Conservation (phyloP, 2,888 invertebrate species). For the Leucozona laternaria region DNA sequence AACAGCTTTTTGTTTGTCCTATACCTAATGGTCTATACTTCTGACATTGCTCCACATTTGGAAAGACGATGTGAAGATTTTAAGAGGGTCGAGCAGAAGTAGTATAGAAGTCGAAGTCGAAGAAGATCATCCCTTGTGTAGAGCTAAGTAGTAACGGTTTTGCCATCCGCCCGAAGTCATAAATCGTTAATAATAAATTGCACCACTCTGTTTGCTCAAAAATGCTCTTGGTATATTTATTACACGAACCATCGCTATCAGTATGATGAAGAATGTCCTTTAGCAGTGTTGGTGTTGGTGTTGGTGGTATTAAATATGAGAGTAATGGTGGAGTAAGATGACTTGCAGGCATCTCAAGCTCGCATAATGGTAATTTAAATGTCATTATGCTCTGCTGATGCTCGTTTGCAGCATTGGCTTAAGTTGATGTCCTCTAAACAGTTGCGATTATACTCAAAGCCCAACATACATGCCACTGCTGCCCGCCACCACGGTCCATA, state of each 20-base stretch:
- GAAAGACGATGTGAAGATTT: constrained; percentile 4
- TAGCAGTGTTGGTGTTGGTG: constrained; percentile 20
- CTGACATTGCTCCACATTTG: constrained; percentile 14
- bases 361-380: constrained; percentile 61
- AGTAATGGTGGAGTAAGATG: constrained; percentile 25
- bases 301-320: constrained; percentile 27
- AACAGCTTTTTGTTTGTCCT: constrained; percentile 14
- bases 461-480: neutral
- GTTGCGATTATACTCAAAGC: constrained; percentile 54
- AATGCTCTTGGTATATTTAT: constrained; percentile 36
- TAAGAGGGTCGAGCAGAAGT: neutral
- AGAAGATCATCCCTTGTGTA: constrained; percentile 18
- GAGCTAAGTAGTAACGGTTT: constrained; percentile 10
- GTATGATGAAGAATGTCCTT: constrained; percentile 33
- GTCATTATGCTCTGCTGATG: constrained; percentile 53
- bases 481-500: constrained; percentile 1
- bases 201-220: constrained; percentile 44
- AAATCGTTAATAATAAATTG: constrained; percentile 61
- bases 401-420: constrained; percentile 56
- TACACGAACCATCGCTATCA: constrained; percentile 29
- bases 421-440: constrained; percentile 50
- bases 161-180: constrained; percentile 28
- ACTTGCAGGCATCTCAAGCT: constrained; percentile 49
- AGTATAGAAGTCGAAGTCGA: neutral
- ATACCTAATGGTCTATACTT: neutral